Base-by-base conservation (phyloP, 2,113 vertebrate genomes). In the Epinephelus cyanopodus region DNA sequence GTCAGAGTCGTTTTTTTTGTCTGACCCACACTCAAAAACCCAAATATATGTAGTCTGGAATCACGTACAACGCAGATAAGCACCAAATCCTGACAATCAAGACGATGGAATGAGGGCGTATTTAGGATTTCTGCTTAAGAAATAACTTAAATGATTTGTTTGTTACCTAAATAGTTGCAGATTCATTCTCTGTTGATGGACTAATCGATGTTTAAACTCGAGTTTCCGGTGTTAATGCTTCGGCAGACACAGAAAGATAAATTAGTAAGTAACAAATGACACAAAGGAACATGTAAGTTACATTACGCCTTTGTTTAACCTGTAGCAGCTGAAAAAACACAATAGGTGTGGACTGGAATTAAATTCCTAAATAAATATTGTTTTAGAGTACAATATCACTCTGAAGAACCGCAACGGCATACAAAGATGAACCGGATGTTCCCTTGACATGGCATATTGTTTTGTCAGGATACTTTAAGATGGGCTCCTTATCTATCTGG, bases 301-400 rank as follows among this genome's bases (percentile, higher is more conserved):
- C 70, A 57, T 81, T 73, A 63, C n/a, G 23, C 65, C 78, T 83
- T 83, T 77, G 48, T 85, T 83, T 82, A 83, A 81, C 66, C 53
- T 70, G 62, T 65, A 54, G 62, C 85, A 88, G 76, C 83, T 81
- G 68, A 47, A 81, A 68, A 81, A 87, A 76, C 60, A 74, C 11
- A 79, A 72, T 74, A 78, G 76, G 62, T 65, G 85, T 65, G 64
- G 66, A 82, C 60, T 54, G 65, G 65, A 81, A 83, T 85, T 83
- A 71, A 21, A 67, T 82, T 68, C 83, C 76, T 79, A 76, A 85
- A 76, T 83, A 90, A 90, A 90, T 88, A 87, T 71, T 75, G 65
- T 67, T 87, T 78, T 42, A 81, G 29, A 64, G 57, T 48, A 69
- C 45, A 81, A 64, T 37, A 56, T 80, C 42, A n/a, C 33, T 60